Base-by-base conservation (phyloP, 2,888 invertebrate genomes). In the Zaprionus obscuricornis region DNA sequence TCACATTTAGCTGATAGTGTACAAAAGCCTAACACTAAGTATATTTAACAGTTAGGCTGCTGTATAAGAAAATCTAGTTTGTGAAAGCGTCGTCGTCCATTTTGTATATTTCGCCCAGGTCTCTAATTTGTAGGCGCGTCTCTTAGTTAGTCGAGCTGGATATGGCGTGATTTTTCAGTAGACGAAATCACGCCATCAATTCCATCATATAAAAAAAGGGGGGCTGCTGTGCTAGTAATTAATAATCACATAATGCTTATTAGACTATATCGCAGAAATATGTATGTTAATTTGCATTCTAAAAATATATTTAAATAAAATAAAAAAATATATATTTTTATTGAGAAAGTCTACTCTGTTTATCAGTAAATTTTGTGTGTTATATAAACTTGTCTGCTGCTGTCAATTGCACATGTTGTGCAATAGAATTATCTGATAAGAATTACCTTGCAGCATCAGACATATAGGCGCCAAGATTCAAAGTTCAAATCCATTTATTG, bases 151-250 rank as follows among this genome's bases (percentile, higher is more conserved):
- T 40, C 14, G 7, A 11, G 10, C 20, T 57, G 11, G 18, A 42
- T 36, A 51, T 79, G 63, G 84, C 84, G 71, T 78, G 77, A 63
- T 62, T 56, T 37, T 20, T 54, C 29, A 29, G 26, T 8, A 52
- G 33, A 37, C 10, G 29, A 14, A 56, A 49, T 46, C 59, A 66
- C 70, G 59, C 66, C 42, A 74, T 10, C 62, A 46, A 64, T 55
- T 34, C 27, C n/a, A n/a, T n/a, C n/a, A n/a, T n/a, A n/a, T n/a
- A n/a, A n/a, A n/a, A 24, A 65, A 46, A 31, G 31, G 18, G 27
- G 45, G 14, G 43, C 16, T 13, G 50, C 3, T 39, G n/a, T 20
- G 16, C 18, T 37, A 37, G 16, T 29, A 42, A 33, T 10, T 52
- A 58, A 72, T 50, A 62, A 54, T 31, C 50, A n/a, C 34, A 10